A percentile compares a stretch with the other conserved stretches of the same genome.
Conservation (phyloP, 2,797 vertebrate species). For the Galagoides demidoff region DNA sequence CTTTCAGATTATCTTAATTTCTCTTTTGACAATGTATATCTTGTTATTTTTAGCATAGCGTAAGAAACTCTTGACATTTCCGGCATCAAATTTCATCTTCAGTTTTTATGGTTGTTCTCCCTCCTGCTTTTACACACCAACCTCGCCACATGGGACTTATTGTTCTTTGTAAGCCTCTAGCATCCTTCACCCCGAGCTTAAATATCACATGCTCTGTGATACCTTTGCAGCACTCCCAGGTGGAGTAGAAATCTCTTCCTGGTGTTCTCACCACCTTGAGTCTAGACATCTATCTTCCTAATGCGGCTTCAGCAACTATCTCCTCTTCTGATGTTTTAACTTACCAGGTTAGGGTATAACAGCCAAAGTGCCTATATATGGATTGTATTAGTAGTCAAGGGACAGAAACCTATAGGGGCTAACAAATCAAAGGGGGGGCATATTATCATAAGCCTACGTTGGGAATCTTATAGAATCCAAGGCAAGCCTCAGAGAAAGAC, state of each 20-base stretch:
- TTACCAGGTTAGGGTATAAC: neutral
- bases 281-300: neutral
- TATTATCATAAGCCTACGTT: neutral
- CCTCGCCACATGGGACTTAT: neutral
- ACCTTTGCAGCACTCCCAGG: neutral
- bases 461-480: constrained; percentile 19
- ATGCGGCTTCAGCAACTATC: neutral
- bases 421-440: neutral
- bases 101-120: neutral
- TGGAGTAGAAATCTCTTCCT: neutral
- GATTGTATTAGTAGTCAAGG: neutral
- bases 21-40: constrained; percentile 72
- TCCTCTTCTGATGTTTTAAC: neutral
- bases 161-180: neutral
- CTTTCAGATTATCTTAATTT: constrained; percentile 81
- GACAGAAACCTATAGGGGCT: neutral
- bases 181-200: neutral
- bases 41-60: constrained; percentile 70
- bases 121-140: neutral
- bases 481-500: neutral
- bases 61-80: constrained; percentile 42
- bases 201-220: neutral
- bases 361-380: neutral
- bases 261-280: neutral
- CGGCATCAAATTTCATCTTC: neutral